These are phyloP conservation scores for Pammene fasciana DNA, from an alignment of 2,888 invertebrate genomes.

Conservation along the genomic window DNA sequence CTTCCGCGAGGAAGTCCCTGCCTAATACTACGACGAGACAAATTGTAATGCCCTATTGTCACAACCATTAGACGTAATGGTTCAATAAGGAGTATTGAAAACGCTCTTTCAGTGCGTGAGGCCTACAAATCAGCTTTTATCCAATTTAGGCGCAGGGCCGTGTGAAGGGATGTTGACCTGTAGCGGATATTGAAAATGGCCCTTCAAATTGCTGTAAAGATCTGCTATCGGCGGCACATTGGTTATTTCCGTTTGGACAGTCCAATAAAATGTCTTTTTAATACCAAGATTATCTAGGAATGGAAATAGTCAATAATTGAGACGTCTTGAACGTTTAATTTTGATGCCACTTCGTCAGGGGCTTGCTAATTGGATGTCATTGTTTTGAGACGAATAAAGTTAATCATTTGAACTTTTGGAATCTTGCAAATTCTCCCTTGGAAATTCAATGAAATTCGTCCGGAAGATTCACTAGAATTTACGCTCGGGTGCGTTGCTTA, in stretches of 20 bases:
- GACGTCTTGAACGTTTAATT: slow-evolving; percentile 54
- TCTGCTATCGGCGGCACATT: slow-evolving; percentile 70
- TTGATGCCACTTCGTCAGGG: slow-evolving; percentile 54
- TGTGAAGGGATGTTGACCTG: slow-evolving; percentile 75
- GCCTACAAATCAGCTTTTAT: slow-evolving; percentile 74
- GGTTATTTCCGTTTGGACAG: slow-evolving; percentile 60
- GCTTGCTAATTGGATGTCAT: slow-evolving; percentile 74
- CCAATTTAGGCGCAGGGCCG: slow-evolving; percentile 69
- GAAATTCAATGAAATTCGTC: slow-evolving; percentile 11
- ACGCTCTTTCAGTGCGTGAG: slow-evolving; percentile 66
- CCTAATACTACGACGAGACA: slow-evolving; percentile 63
- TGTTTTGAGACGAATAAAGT: slow-evolving; percentile 70
- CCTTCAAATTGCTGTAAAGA: slow-evolving; percentile 72
- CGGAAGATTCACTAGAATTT: slow-evolving; percentile 26
- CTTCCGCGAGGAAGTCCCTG: slow-evolving; percentile 46
- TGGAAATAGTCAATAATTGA: slow-evolving; percentile 53
- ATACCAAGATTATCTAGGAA: slow-evolving; percentile 50
- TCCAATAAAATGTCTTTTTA: slow-evolving; percentile 19
- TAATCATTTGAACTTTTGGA: slow-evolving; percentile 70
- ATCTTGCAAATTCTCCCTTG: slow-evolving; percentile 1
- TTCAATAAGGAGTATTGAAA: slow-evolving; percentile 79
- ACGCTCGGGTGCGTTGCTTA: slow-evolving; percentile 14
- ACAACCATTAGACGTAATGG: slow-evolving; percentile 77
- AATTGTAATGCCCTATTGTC: slow-evolving; percentile 81
- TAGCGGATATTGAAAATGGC: slow-evolving; percentile 77